Evolutionary conservation across 2,888 invertebrate species (phyloP), one percentile per base, ranked within the genome.

Genomic region (Conistra vaccinii): DNA sequence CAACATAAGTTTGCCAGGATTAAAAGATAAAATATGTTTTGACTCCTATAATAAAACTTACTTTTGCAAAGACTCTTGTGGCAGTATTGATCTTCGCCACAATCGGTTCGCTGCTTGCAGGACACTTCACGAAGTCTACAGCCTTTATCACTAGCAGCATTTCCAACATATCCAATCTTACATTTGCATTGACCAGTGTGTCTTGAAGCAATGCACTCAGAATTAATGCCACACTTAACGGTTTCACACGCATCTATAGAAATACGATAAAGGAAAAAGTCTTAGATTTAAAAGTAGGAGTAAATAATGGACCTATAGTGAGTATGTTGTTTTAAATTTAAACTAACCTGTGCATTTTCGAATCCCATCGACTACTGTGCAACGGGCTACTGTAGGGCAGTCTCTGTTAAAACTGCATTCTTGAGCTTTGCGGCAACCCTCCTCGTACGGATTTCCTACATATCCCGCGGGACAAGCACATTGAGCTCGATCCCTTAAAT

Each of bases 361-460:
- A 69, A 97, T 95, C 61, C 98, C 98, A 89, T 97, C 97, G 6
- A 97, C 96, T 83, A 97, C 97, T 32, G 97, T 97, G 91, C 99
- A 99, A 90, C 97, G 97, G 26, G 99, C 98, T 78, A 97, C 97
- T 53, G 96, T 92, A 9, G 99, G 99, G 90, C 99, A 99, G 90
- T 99, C 98, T 75, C 97, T 96, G 89, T 98, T 97, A 61, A 97
- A 96, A 83, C 97, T 96, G 92, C 99, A 99, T 94, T 99, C 98
- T 48, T 98, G 98, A n/a, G 98, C 97, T 78, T 97, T 97, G 77
- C 97, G 97, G 89, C 99, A 99, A 42, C 98, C 98, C 90, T 98
- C 98, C 85, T 97, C 97, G 89, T 98, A 98, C 3, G 99, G 98
- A 95, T 99, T 98, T 3, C 99, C 99, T 61, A 99, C 98, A 29